Conservation (phyloP, 2,888 invertebrate genomes). For the Watsonalla cultraria region DNA sequence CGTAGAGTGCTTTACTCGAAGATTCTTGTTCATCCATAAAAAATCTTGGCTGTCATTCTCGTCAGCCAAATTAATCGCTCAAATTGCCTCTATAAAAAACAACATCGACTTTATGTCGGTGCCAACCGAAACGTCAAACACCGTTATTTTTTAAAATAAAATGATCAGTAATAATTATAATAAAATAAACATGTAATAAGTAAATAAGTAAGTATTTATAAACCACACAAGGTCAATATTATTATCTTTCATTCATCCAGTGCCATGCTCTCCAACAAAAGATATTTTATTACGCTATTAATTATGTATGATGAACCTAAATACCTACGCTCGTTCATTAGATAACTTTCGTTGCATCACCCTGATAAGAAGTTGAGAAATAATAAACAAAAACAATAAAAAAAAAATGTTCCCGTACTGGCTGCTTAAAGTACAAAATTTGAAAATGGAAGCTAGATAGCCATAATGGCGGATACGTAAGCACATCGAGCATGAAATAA, state of each 20-base stretch:
- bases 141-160: too few species aligned
- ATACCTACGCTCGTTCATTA: constrained; percentile 21
- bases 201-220: too few species aligned
- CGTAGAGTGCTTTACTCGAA: not conserved
- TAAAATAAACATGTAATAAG: too few species aligned
- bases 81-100: not conserved
- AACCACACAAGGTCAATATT: constrained; percentile 34
- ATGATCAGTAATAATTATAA: too few species aligned
- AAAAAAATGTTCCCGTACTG: constrained; percentile 2
- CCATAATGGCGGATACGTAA: constrained; percentile 60
- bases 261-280: constrained; percentile 23
- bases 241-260: constrained; percentile 45
- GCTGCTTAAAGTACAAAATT: too few species aligned
- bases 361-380: constrained; percentile 4
- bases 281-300: constrained; percentile 23
- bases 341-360: constrained; percentile 17
- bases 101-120: not conserved
- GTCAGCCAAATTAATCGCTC: constrained; percentile 1
- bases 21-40: not conserved
- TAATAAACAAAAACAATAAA: constrained; percentile 18
- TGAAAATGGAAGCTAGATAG: constrained; percentile 19
- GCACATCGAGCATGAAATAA: constrained; percentile 65
- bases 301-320: constrained; percentile 13
- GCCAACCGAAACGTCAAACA: not conserved
- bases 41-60: not conserved